phyloP scores from a whole-genome alignment of 64 coral and sea anemone species.

The Montipora capricornis region DNA sequence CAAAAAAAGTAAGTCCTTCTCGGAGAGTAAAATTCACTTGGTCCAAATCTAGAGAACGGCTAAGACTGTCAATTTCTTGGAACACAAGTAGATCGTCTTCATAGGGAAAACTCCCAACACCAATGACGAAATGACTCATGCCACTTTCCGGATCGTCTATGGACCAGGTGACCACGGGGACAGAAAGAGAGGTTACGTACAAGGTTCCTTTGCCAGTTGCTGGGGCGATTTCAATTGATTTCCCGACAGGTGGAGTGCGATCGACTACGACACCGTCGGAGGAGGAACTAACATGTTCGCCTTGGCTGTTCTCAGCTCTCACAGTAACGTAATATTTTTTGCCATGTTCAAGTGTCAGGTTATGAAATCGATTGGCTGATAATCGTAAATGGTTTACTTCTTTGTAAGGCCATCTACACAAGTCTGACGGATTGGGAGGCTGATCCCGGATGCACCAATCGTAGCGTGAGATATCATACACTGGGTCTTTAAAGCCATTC shows the following conservation, averaged over 20 bases:
- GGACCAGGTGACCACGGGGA: constrained; percentile 89
- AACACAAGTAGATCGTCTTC: too few species aligned
- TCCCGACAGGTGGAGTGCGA: constrained; percentile 61
- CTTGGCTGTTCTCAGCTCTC: constrained; percentile 77
- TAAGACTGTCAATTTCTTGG: too few species aligned
- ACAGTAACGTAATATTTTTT: constrained; percentile 87
- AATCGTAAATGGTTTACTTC: constrained; percentile 65
- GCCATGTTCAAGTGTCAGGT: constrained; percentile 84
- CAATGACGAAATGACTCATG: constrained; percentile 71
- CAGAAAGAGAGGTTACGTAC: constrained; percentile 77
- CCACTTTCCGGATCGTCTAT: constrained; percentile 84
- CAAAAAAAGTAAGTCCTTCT: too few species aligned
- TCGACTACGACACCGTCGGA: constrained; percentile 93
- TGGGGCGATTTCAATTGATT: constrained; percentile 64
- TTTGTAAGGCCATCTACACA: constrained; percentile 79
- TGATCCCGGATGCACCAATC: constrained; percentile 93
- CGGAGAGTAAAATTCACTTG: too few species aligned
- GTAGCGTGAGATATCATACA: constrained; percentile 79
- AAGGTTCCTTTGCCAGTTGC: constrained; percentile 69
- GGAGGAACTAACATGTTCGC: constrained; percentile 76
- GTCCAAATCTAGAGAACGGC: too few species aligned
- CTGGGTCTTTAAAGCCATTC: constrained; percentile 96
- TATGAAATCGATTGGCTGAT: constrained; percentile 75
- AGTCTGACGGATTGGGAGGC: constrained; percentile 34
- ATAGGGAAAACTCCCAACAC: constrained; percentile 45